phyloP scores from a whole-genome alignment of 2,888 invertebrate species.

The Carpatolechia fugitivella region DNA sequence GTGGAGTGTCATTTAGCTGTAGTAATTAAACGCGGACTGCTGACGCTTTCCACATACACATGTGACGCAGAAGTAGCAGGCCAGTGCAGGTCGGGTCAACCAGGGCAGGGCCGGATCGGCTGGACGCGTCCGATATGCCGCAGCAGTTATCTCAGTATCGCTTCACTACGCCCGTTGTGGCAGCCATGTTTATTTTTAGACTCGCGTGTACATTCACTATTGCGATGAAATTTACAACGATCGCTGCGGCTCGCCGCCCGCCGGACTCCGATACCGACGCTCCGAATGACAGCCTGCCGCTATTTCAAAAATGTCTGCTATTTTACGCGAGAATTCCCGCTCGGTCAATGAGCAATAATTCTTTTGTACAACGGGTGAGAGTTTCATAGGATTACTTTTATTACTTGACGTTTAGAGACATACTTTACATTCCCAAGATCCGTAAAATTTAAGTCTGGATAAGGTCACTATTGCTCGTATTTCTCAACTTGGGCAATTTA shows the following conservation, averaged over 20 bases:
- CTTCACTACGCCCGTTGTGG: conserved; percentile 64
- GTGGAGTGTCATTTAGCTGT: conserved; percentile 45
- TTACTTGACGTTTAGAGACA: conserved; percentile 37
- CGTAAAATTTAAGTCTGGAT: conserved; percentile 10
- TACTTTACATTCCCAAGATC: conserved; percentile 14
- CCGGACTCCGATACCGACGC: conserved; percentile 58
- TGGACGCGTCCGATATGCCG: conserved; percentile 47
- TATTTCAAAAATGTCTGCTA: conserved; percentile 71
- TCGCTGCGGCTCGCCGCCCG: conserved; percentile 49
- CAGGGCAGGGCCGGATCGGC: conserved; percentile 37
- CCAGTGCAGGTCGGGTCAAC: conserved; percentile 28
- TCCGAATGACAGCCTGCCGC: conserved; percentile 66
- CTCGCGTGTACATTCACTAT: conserved; percentile 67
- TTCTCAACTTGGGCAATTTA: conserved; percentile 10
- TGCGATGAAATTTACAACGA: conserved; percentile 71
- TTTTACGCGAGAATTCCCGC: conserved; percentile 62
- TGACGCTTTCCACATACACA: conserved; percentile 48
- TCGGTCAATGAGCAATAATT: conserved; percentile 62
- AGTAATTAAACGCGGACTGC: conserved; percentile 52
- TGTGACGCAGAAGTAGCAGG: conserved; percentile 36
- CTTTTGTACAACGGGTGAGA: conserved; percentile 53
- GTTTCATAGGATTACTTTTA: conserved; percentile 56
- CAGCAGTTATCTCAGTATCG: conserved; percentile 67
- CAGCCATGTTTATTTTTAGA: conserved; percentile 72
- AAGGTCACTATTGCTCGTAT: conserved; percentile 11